Evolutionary conservation across 1,140 invertebrate genomes (phyloP).

Genomic region (Formica selysi): DNA sequence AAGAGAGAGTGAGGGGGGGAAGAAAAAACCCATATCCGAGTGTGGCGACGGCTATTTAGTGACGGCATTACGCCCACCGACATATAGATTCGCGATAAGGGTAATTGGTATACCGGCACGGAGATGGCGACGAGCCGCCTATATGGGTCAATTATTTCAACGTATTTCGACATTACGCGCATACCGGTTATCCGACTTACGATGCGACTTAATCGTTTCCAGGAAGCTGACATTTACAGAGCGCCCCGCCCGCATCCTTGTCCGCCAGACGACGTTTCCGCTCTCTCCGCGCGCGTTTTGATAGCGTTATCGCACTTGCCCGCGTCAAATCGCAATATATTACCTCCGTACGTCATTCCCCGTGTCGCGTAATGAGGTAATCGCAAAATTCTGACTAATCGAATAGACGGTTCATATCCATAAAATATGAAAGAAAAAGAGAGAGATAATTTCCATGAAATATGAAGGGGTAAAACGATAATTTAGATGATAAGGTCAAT

Average conservation of each 20-base stretch:
- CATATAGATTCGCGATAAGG: conserved; percentile 74
- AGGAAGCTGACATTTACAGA: conserved; percentile 57
- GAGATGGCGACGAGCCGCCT: conserved; percentile 7
- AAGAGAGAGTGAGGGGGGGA: not conserved
- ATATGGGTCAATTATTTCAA: conserved; percentile 80
- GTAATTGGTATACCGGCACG: conserved; percentile 73
- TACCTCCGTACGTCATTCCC: not conserved
- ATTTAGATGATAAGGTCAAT: conserved; percentile 15
- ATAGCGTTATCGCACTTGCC: conserved; percentile 33
- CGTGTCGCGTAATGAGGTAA: conserved; percentile 23
- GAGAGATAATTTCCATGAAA: not conserved
- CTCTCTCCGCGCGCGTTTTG: not conserved
- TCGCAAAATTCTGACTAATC: conserved; percentile 26
- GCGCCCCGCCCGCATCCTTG: not conserved
- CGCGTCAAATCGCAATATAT: not conserved
- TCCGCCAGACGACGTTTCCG: not conserved
- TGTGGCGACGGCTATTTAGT: conserved; percentile 67
- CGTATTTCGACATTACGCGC: conserved; percentile 73
- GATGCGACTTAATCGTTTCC: conserved; percentile 69
- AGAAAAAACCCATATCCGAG: conserved; percentile 31
- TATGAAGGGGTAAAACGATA: not conserved
- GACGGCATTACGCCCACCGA: conserved; percentile 74
- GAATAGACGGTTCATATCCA: not conserved
- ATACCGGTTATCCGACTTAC: conserved; percentile 68
- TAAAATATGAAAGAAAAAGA: conserved; percentile 7